Evolutionary conservation across 53 echinoderm and acorn worm species (phyloP), one percentile per base, ranked within the genome.

Genomic region (Mesocentrotus franciscanus): DNA sequence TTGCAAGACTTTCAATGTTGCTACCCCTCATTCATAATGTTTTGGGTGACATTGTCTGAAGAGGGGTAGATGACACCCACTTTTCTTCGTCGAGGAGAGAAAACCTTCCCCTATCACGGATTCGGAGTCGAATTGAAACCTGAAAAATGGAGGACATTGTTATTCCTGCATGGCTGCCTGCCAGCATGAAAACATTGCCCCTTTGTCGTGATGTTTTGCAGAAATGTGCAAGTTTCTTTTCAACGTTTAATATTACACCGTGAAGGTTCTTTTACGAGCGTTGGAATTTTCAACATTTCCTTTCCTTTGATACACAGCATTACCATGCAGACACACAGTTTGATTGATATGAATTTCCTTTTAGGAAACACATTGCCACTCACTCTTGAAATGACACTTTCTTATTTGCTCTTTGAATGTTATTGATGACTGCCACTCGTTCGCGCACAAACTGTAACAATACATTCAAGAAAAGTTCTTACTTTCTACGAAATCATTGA

Each of bases 161-260:
- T 91, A 91, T 72, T 56, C 1, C 66, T 39, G 58, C 76, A 93
- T 93, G 93, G 93, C 14, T 93, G 78, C 59, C 93, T 81, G 58
- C 81, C 34, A 81, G 93, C 93, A 81, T 76, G 29, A 93, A 76
- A 93, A 93, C 93, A 93, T 93, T 93, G 33, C 56, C 79, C 61
- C 24, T 60, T 93, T 78, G 60, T 79, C 57, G 56, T 56, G 56
- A 68, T 55, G 92, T 74, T 71, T 56, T 71, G 72, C 92, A 92
- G 42, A 92, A 71, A 92, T 92, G 92, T 92, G 72, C 92, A 71
- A 26, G 27, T 92, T 90, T 92, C 92, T 71, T 91, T 91, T 91
- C 35, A 91, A 62, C 64, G 91, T 91, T 66, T 66, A 91, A 91
- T 91, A 66, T 91, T 64, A 66, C 91, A 91, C 58, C 58, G 58